Evolutionary conservation across 2,113 vertebrate species (phyloP), one percentile per base, ranked within the genome.

Genomic region (Paratilapia polleni): DNA sequence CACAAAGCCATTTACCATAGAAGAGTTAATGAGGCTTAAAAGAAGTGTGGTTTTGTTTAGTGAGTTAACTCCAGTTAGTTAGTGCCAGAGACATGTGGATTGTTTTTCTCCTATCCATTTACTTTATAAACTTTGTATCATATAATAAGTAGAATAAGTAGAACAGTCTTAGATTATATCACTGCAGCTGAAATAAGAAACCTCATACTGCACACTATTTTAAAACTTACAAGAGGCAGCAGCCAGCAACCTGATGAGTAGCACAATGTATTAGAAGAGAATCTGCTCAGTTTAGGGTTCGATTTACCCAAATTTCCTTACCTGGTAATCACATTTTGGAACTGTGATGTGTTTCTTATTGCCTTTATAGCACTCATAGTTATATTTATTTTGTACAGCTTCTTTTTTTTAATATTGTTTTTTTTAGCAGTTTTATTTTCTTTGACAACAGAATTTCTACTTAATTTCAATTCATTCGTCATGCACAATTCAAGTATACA

Each of bases 11-110:
- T 85, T 90, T 83, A 61, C 62, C 24, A 24, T 80, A 59, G 57
- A 73, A 63, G 64, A 91, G 79, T 86, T 91, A 92, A 92, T 90
- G 81, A 90, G 88, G 87, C 80, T 90, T 83, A 68, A 88, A 88
- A 87, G 59, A 78, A 68, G 78, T 31, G 43, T 56, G 31, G 68
- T 80, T 82, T 78, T 93, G 62, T 92, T 90, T 83, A 83, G 83
- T 31, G 47, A 85, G 82, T 85, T 89, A 85, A 92, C 84, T 91
- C 41, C n/a, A 83, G 64, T 86, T 81, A 87, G 66, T 52, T 73
- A 89, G 70, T 41, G 54, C 22, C 34, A 54, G 26, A 62, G 26
- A 86, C 81, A 82, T 28, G 22, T 59, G 9, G 57, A 17, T 28
- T 20, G 59, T 81, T 81, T 83, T 73, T 75, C 43, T 77, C 31